Percentiles rank a stretch among this genome's conserved stretches.
phyloP scores from a whole-genome alignment of 2,113 vertebrate species.

The Crotophaga sulcirostris region DNA sequence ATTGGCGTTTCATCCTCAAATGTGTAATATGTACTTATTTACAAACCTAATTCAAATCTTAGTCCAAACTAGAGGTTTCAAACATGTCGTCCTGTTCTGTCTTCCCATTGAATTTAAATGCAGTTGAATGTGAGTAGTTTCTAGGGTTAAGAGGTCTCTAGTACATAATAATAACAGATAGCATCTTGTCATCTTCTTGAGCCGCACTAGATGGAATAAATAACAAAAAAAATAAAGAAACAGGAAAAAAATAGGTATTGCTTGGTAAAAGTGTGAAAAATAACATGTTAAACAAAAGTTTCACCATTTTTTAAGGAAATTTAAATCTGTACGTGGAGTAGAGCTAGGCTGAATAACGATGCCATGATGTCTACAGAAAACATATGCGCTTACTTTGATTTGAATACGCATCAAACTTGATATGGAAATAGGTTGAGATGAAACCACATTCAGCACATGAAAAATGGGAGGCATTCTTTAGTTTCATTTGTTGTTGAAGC shows the following conservation, averaged over 20 bases:
- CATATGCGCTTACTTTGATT: background rate
- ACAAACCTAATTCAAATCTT: background rate
- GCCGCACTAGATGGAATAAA: background rate
- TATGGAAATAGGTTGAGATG: background rate
- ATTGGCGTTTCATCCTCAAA: background rate
- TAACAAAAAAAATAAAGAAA: background rate
- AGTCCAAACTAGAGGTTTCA: background rate
- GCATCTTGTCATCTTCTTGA: background rate
- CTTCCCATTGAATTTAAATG: background rate
- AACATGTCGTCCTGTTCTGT: background rate
- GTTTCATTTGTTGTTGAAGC: background rate
- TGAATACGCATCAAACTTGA: background rate
- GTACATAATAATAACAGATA: background rate
- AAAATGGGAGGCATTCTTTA: background rate
- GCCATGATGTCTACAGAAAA: background rate
- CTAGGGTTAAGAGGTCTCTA: background rate
- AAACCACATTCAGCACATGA: background rate
- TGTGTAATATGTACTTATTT: background rate
- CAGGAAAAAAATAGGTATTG: rapidly evolving
- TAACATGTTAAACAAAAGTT: background rate
- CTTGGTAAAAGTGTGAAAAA: background rate
- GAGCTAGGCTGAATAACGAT: background rate
- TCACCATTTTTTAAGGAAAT: background rate
- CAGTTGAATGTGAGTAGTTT: background rate
- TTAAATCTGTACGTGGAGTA: background rate